phyloP scores from a whole-genome alignment of 2,797 vertebrate genomes.

The Myotis daubentonii region DNA sequence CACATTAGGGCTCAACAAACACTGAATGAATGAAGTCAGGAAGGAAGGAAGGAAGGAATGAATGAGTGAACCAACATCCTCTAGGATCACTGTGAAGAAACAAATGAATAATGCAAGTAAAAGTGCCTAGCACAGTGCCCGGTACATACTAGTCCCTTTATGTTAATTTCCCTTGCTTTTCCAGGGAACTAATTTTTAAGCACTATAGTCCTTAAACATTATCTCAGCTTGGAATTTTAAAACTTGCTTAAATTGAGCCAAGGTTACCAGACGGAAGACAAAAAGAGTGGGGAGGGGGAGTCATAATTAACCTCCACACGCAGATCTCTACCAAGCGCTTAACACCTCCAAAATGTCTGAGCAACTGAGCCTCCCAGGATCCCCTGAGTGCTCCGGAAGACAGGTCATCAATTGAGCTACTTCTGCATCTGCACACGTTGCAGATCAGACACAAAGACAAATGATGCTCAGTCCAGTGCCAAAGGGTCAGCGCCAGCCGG shows the following conservation, averaged over 20 bases:
- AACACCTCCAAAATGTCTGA: slow-evolving; percentile 58
- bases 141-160: not conserved
- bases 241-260: slow-evolving; percentile 60
- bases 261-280: slow-evolving; percentile 41
- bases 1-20: not conserved
- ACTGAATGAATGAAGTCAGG: not conserved
- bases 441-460: slow-evolving; percentile 83
- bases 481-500: slow-evolving; percentile 57
- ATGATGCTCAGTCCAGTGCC: slow-evolving; percentile 73
- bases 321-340: slow-evolving; percentile 49
- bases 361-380: slow-evolving; percentile 70
- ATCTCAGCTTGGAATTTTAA: slow-evolving; percentile 64
- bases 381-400: slow-evolving; percentile 73
- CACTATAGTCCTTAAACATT: slow-evolving; percentile 51
- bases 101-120: not conserved
- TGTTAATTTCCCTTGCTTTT: slow-evolving; percentile 42
- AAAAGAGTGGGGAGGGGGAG: not conserved
- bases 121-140: not conserved
- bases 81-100: not conserved
- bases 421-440: slow-evolving; percentile 81
- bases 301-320: slow-evolving; percentile 49
- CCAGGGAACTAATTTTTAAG: slow-evolving; percentile 48
- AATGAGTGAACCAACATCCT: not conserved
- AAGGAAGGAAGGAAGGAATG: not conserved
- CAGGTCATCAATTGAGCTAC: slow-evolving; percentile 82